These are phyloP conservation scores for Epicauta chinensis DNA, from an alignment of 1,140 invertebrate species.

Conservation along the genomic window DNA sequence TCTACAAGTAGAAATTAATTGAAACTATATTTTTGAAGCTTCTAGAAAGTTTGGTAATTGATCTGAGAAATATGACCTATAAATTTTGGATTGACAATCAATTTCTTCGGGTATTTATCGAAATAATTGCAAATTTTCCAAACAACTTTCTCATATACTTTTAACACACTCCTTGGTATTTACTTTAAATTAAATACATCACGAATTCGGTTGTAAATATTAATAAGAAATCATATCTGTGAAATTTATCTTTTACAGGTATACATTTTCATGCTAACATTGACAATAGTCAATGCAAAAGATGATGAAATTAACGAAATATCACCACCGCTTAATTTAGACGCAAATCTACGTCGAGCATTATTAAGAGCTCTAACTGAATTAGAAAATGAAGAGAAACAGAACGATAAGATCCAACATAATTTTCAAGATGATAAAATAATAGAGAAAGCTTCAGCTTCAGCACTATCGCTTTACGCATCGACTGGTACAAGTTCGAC, in stretches of 20 bases:
- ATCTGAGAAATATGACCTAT: too few species aligned
- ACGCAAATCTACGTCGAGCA: constrained; percentile 34
- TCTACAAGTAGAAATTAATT: not conserved
- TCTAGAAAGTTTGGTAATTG: too few species aligned
- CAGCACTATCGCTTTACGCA: constrained; percentile 27
- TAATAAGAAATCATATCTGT: too few species aligned
- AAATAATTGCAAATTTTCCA: too few species aligned
- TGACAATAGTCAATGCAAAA: constrained; percentile 5
- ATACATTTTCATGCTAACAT: constrained; percentile 2
- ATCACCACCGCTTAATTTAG: constrained; percentile 20
- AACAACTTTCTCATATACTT: too few species aligned
- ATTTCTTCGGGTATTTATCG: too few species aligned
- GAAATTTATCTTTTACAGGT: constrained; percentile 5
- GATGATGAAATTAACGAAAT: constrained; percentile 20
- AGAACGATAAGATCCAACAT: constrained; percentile 7
- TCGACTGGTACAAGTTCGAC: constrained; percentile 4
- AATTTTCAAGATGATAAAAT: constrained; percentile 12
- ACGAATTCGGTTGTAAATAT: too few species aligned
- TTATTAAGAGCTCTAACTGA: constrained; percentile 36
- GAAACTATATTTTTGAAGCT: not conserved
- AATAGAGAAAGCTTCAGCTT: constrained; percentile 32
- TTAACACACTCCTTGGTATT: too few species aligned
- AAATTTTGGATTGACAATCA: too few species aligned
- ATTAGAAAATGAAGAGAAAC: constrained; percentile 34
- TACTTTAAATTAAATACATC: too few species aligned